Conservation (phyloP, 2,888 invertebrate genomes). For the Pachymerium ferrugineum region DNA sequence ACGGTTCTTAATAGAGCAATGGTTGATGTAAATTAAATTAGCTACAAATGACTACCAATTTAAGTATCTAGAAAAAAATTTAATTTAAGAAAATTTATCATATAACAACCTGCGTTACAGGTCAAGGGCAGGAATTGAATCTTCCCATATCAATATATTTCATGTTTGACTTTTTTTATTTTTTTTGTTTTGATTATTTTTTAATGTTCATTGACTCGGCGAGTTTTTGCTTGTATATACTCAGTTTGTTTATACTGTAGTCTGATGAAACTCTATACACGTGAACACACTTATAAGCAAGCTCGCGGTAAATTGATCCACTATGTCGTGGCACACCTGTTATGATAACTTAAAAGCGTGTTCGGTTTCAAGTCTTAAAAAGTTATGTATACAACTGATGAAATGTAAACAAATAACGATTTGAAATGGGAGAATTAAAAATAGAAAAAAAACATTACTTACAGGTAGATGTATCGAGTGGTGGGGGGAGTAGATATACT, state of each 20-base stretch:
- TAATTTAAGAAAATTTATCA: not conserved
- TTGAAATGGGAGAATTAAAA: too few relatives aligned
- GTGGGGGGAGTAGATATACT: too few relatives aligned
- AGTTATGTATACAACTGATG: not conserved
- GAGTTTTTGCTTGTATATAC: not conserved
- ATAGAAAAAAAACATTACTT: not conserved
- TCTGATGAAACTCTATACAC: not conserved
- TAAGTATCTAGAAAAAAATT: not conserved
- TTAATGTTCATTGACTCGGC: not conserved
- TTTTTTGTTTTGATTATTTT: not conserved
- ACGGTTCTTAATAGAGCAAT: slow-evolving; percentile 3
- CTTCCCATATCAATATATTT: not conserved
- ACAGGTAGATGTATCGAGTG: not conserved
- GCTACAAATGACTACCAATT: not conserved
- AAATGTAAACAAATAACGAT: not conserved
- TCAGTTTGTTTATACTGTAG: not conserved
- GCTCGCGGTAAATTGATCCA: not conserved
- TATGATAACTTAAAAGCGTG: not conserved
- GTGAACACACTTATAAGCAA: not conserved
- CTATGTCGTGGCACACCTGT: slow-evolving; percentile 10
- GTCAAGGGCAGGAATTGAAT: not conserved
- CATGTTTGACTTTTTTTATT: not conserved
- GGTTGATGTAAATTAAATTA: slow-evolving; percentile 17
- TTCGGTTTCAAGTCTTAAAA: slow-evolving; percentile 1
- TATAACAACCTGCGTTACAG: not conserved